Base-by-base conservation (phyloP, 2,113 vertebrate species). In the Microcebus lehilahytsara region DNA sequence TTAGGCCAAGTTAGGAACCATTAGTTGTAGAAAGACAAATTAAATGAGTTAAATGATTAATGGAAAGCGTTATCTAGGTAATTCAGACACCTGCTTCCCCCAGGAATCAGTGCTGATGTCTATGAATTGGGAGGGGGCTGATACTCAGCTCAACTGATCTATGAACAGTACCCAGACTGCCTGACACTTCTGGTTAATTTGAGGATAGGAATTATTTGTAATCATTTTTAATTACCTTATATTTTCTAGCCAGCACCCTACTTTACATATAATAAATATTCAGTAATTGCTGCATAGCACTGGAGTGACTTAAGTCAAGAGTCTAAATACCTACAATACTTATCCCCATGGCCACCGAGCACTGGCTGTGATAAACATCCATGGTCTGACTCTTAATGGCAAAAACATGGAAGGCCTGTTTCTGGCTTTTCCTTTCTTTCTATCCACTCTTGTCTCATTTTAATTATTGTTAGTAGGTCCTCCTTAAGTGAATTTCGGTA, bases 1-100 rank as follows among this genome's bases (percentile, higher is more conserved):
- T 93, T 87, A 90, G 56, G 34, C 25, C 51, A 87, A 92, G 69
- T 93, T 9, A 89, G 92, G 53, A 96, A 49, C 0, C 8, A 3
- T 64, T 83, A 77, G 5, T 71, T 95, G 40, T 85, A 80, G n/a
- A 30, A 85, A 87, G 78, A 40, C 71, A 91, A 88, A 72, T 97
- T 64, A 75, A 87, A 78, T 60, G 37, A 89, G 17, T 74, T 74
- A 51, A 49, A 64, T 64, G 20, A 19, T 60, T 6, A 89, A 12
- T 34, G 9, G 56, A 40, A 89, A 80, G 49, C 77, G 10, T 86
- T 66, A 22, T 8, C 9, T 1, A 64, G 32, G 11, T 74, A 42
- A 89, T 83, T 81, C 23, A 69, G 71, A 85, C 0, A 2, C 8
- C 11, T 37, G 81, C n/a, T 20, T 37, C 17, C 46, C 20, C 32